Percentiles rank a stretch among this genome's conserved stretches.
Conservation (phyloP, 2,888 invertebrate species). For the Euzetes globulus region DNA sequence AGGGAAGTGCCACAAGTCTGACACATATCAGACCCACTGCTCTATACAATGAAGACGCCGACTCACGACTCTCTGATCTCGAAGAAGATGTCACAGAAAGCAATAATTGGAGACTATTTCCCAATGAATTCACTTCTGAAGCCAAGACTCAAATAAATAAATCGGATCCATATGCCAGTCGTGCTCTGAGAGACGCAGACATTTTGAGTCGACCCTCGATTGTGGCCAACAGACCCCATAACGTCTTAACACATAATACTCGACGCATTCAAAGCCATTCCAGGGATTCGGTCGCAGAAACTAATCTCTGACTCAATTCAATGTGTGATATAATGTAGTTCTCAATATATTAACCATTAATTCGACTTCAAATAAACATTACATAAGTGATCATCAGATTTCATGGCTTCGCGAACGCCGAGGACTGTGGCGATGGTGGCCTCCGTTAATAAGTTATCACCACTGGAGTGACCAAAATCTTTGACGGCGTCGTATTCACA, state of each 20-base stretch:
- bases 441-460: conserved; percentile 47
- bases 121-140: conserved; percentile 1
- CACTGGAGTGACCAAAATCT: conserved; percentile 48
- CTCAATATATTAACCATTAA: not conserved
- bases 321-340: no score
- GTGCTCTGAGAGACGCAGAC: not conserved
- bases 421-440: conserved; percentile 46
- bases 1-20: not conserved
- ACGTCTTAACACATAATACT: not conserved
- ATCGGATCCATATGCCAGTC: not conserved
- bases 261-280: not conserved
- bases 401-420: conserved; percentile 38
- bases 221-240: not conserved
- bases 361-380: no score
- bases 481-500: conserved; percentile 49
- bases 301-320: not conserved
- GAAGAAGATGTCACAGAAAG: conserved; percentile 31
- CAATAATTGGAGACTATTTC: conserved; percentile 28
- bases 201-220: not conserved
- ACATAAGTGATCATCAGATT: no score
- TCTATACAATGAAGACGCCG: conserved; percentile 34
- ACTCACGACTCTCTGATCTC: conserved; percentile 39
- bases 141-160: not conserved
- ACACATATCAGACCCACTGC: not conserved
- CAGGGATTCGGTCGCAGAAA: conserved; percentile 21